Conservation (phyloP, 2,888 invertebrate genomes). For the Drosophila fulvimacula region DNA sequence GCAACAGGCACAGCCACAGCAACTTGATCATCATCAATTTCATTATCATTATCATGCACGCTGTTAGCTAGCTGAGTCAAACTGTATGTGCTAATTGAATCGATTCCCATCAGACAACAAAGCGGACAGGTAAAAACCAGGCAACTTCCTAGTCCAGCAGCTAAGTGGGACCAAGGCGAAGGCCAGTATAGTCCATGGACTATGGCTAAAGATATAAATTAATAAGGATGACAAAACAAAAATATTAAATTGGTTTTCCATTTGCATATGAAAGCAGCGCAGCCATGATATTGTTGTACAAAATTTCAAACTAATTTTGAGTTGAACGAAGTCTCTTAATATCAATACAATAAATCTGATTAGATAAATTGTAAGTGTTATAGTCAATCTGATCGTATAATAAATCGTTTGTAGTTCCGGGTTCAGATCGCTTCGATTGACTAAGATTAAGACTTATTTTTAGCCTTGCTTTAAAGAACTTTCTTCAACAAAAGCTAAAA, state of each 20-base stretch:
- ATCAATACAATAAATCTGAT: not conserved
- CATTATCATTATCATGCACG: conserved; percentile 30
- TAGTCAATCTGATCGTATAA: not conserved
- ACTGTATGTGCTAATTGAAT: conserved; percentile 28
- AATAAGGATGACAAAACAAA: not conserved
- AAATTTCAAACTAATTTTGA: not conserved
- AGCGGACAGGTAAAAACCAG: conserved; percentile 18
- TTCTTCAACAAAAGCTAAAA: not conserved
- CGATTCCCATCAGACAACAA: conserved; percentile 13
- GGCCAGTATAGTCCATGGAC: conserved; percentile 18
- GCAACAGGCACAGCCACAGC: conserved; percentile 29
- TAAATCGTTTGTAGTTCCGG: not conserved
- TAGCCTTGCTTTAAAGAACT: not conserved
- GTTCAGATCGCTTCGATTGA: not conserved
- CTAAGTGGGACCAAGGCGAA: conserved; percentile 41
- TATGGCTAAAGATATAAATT: not conserved
- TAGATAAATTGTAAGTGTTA: not conserved
- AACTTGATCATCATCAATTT: conserved; percentile 19
- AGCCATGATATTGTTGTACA: not conserved
- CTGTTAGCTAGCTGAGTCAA: conserved; percentile 24
- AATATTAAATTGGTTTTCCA: not conserved
- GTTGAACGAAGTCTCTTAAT: not conserved
- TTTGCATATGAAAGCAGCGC: too few species aligned
- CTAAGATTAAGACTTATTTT: not conserved
- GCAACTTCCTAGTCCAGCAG: conserved; percentile 27